phyloP scores from a whole-genome alignment of 1,140 invertebrate species.

The Drosophila busckii region DNA sequence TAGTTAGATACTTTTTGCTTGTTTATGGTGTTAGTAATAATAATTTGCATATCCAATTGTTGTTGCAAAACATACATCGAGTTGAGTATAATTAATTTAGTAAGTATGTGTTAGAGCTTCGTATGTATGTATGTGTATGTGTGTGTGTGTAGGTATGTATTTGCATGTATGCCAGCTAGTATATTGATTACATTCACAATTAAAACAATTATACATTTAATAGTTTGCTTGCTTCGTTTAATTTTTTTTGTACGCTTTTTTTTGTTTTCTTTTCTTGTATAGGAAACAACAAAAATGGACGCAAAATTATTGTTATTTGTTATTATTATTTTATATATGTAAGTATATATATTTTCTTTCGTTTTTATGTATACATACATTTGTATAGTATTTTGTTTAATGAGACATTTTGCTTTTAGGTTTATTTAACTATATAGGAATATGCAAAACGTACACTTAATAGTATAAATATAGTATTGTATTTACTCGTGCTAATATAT shows the following conservation, averaged over 20 bases:
- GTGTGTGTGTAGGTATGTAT: slow-evolving; percentile 1
- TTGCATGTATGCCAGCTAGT: slow-evolving; percentile 8
- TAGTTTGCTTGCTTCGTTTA: slow-evolving; percentile 9
- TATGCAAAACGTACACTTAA: slow-evolving; percentile 71
- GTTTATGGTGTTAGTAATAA: slow-evolving; percentile 23
- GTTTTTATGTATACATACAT: slow-evolving; percentile 9
- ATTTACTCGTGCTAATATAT: slow-evolving; percentile 64
- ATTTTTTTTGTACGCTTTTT: slow-evolving; percentile 10
- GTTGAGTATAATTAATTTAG: slow-evolving; percentile 29
- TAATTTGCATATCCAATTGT: slow-evolving; percentile 26
- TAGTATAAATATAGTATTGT: slow-evolving; percentile 45
- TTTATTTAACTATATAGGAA: slow-evolving; percentile 72
- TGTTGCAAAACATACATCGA: slow-evolving; percentile 53
- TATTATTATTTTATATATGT: slow-evolving; percentile 16
- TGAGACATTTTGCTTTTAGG: slow-evolving; percentile 38
- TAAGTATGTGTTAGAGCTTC: slow-evolving; percentile 22
- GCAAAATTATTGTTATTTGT: slow-evolving; percentile 69
- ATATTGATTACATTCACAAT: slow-evolving; percentile 24
- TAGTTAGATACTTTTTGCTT: slow-evolving; percentile 15
- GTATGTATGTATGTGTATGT: slow-evolving; percentile 12
- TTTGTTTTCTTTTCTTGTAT: slow-evolving; percentile 34
- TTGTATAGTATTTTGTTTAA: slow-evolving; percentile 2
- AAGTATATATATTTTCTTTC: slow-evolving; percentile 11
- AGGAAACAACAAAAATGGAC: slow-evolving; percentile 74
- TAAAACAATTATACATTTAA: slow-evolving; percentile 37